Evolutionary conservation across 2,888 invertebrate species (phyloP), one percentile per base, ranked within the genome.

Genomic region (Eubasilissa splendida): DNA sequence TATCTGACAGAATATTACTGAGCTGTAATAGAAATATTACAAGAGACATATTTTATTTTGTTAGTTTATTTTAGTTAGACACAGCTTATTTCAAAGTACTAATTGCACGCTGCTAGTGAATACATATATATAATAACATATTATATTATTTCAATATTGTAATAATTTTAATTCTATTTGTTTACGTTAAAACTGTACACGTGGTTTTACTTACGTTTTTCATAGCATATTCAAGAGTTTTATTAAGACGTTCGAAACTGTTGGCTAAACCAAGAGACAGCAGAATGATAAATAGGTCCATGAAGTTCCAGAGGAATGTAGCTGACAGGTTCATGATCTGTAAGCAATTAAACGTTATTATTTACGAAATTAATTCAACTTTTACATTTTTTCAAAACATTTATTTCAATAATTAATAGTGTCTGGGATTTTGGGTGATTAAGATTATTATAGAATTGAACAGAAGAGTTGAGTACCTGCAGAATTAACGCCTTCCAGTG

Each of bases 231-330:
- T 88, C 86, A 50, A 92, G 86, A 78, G 90, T 87, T 14, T 88
- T 87, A 84, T 94, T 94, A 5, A 94, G 87, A 85, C 93, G 92
- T 58, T 90, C 89, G 85, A 95, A 95, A 75, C 93, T 91, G 5
- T 93, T 91, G 0, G 93, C 88, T 71, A 95, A 86, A 0, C 94
- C 94, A 86, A 93, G 90, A 86, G 95, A 94, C 31, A 95, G 89
- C 14, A 95, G 86, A 85, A 95, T 95, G 33, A 95, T 93, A 84
- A 95, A 92, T 76, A 94, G 87, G 85, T 95, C 95, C 87, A 94
- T 94, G 81, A 93, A 95, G 85, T 93, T 95, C 95, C 95, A 95
- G 0, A 92, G 88, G 76, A 93, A 92, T 0, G 95, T 95, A 4
- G 93, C 91, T 4, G 93, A 85, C 4, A 93, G 85, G 83, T 94